Conservation (phyloP, 2,113 vertebrate genomes). For the Sakesphorus luctuosus region DNA sequence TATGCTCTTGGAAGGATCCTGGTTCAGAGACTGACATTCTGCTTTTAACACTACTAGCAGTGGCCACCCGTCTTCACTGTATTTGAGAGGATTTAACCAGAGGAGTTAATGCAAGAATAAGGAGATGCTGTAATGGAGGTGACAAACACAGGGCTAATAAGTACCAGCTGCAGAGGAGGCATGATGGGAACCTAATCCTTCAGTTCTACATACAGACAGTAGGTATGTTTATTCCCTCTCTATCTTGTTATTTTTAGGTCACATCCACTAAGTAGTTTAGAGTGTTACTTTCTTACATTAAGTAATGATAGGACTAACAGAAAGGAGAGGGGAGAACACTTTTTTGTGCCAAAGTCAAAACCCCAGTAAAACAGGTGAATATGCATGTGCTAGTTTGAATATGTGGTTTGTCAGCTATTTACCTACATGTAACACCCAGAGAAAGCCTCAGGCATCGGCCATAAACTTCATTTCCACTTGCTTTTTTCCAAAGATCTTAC, state of each 20-base stretch:
- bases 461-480: conserved; percentile 1
- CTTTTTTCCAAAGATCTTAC: conserved; percentile 24
- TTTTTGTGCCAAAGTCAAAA: conserved; percentile 7
- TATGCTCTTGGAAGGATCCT: neutral
- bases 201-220: too few species aligned
- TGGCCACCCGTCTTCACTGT: neutral
- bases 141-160: neutral
- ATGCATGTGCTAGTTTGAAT: conserved; percentile 1
- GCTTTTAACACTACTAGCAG: neutral
- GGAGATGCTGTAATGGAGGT: neutral
- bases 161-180: neutral
- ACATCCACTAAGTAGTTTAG: neutral
- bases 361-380: neutral
- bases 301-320: neutral
- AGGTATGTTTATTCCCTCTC: neutral
- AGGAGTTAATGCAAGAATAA: neutral
- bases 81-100: neutral
- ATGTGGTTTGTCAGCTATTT: conserved; percentile 51
- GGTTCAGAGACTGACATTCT: neutral
- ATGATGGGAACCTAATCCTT: neutral
- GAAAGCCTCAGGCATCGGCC: conserved; percentile 27
- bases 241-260: neutral
- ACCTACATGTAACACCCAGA: conserved; percentile 41
- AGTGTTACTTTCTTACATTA: neutral
- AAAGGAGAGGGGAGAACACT: neutral